A percentile compares a stretch with the other conserved stretches of the same genome.
Evolutionary conservation across 2,888 invertebrate genomes (phyloP).

Genomic region (Pollenia angustigena): DNA sequence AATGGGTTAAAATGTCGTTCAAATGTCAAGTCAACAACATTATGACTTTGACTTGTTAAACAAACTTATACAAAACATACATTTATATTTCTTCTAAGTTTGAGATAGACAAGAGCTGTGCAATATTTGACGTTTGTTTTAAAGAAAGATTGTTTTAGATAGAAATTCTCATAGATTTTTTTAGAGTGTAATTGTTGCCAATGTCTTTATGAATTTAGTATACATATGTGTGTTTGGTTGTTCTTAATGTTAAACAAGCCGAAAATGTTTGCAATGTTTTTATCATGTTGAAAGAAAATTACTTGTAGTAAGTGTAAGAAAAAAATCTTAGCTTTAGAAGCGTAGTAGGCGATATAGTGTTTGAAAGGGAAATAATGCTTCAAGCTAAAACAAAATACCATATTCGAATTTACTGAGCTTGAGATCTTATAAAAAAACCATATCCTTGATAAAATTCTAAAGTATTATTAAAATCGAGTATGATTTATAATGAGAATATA

Average conservation of each 20-base stretch:
- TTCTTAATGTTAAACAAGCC: conserved; percentile 61
- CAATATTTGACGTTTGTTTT: conserved; percentile 36
- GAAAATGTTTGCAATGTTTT: conserved; percentile 65
- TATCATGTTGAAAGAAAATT: conserved; percentile 43
- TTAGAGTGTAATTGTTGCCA: conserved; percentile 41
- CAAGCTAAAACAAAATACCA: no score
- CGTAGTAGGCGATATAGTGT: neutral
- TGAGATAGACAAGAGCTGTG: conserved; percentile 20
- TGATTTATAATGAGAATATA: no score
- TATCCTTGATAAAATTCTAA: no score
- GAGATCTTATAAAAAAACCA: no score
- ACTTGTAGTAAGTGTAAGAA: conserved; percentile 7
- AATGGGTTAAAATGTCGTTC: conserved; percentile 73
- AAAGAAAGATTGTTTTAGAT: conserved; percentile 20
- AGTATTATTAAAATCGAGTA: no score
- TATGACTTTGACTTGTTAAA: conserved; percentile 58
- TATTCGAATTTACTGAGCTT: no score
- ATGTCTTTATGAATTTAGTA: conserved; percentile 12
- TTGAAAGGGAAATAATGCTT: neutral
- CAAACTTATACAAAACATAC: neutral
- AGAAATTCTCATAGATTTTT: conserved; percentile 60
- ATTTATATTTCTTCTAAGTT: neutral
- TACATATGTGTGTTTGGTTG: conserved; percentile 8
- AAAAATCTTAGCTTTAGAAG: neutral
- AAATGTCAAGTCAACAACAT: conserved; percentile 67